Evolutionary conservation across 2,888 invertebrate genomes (phyloP).

Genomic region (Plebejus anna): DNA sequence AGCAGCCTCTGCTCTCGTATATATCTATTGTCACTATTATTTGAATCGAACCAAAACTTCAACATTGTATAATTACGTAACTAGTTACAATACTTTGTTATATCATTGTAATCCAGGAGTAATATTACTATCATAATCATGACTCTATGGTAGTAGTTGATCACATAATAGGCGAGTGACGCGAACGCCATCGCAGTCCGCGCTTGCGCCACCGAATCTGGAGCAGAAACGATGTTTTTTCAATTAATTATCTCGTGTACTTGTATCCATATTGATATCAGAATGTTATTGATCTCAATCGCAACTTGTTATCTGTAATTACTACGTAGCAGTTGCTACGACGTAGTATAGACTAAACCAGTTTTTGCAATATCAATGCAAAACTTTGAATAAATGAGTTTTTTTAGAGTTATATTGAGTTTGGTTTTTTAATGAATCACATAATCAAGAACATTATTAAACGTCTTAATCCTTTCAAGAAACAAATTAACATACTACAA

Average conservation of each 20-base stretch:
- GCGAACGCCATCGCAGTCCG: conserved; percentile 54
- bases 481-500: too few species aligned
- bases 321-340: not conserved
- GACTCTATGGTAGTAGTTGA: not conserved
- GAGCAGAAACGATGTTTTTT: conserved; percentile 57
- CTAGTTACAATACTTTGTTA: not conserved
- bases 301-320: not conserved
- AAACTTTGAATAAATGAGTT: not conserved
- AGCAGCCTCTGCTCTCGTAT: not conserved
- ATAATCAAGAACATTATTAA: not conserved
- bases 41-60: not conserved
- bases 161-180: not conserved
- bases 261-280: conserved; percentile 35
- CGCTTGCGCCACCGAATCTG: conserved; percentile 69
- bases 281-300: conserved; percentile 33
- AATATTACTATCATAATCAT: not conserved
- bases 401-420: not conserved
- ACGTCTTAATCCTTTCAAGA: not conserved
- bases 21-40: not conserved
- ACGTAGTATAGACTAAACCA: not conserved
- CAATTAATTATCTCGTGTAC: conserved; percentile 56
- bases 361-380: not conserved
- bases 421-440: too few species aligned
- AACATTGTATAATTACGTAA: not conserved
- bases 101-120: not conserved